Evolutionary conservation across 2,797 vertebrate species (phyloP), one percentile per base, ranked within the genome.

Genomic region (Aythya fuligula): DNA sequence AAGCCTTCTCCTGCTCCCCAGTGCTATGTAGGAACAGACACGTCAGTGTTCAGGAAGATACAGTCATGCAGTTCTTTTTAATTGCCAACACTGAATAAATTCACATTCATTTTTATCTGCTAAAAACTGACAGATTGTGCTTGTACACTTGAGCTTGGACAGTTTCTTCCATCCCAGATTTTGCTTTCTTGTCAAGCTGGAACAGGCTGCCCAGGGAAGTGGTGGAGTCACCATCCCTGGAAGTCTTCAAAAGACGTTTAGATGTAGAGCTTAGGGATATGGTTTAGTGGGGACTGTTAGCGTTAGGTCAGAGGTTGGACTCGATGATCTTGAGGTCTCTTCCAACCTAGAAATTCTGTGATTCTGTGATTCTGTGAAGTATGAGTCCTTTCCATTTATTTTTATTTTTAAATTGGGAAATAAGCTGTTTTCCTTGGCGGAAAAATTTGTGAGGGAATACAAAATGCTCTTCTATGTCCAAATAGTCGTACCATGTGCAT

Each of bases 61-160:
- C 3, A 64, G 60, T 45, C 49, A 20, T 76, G 34, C 34, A 13
- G 30, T 51, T 89, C 72, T 67, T 91, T 77, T 66, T 87, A 53
- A 92, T 96, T 93, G 78, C 72, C 82, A 73, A 18, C 70, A 21
- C 91, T 60, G 93, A 95, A 94, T 94, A 93, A 95, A 93, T 95
- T 93, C 73, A 54, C 62, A 9, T 90, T 77, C 14, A 17, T 51
- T 91, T 85, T 1, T 41, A 41, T 76, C 61, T 80, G 77, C 76
- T 81, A 90, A 89, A 82, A 94, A 28, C 61, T 74, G 71, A 21
- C 78, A 87, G 84, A 57, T 25, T 85, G 53, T 87, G 43, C 64
- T 67, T 85, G 62, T 57, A 15, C 10, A 4, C 38, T 85, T 87
- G 61, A 92, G 53, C 25, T 85, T 77, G 74, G 67, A 56, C 73